phyloP scores from a whole-genome alignment of 2,113 vertebrate species.

The Gymnorhina tibicen region DNA sequence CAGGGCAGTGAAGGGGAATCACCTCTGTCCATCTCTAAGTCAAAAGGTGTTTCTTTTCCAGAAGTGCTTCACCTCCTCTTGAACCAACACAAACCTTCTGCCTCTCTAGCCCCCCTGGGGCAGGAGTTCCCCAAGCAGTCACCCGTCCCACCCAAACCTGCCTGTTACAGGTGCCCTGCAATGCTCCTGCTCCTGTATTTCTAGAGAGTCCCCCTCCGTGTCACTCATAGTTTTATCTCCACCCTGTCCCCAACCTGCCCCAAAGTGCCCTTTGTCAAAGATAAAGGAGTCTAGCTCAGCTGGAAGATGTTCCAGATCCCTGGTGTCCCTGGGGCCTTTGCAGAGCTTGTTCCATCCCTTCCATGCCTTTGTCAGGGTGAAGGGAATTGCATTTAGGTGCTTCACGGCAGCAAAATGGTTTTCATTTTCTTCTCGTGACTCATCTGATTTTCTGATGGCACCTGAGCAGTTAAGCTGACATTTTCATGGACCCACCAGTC shows the following conservation, averaged over 20 bases:
- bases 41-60: not conserved
- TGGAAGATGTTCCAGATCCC: not conserved
- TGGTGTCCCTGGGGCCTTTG: not conserved
- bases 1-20: not conserved
- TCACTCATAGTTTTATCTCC: not conserved
- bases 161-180: not conserved
- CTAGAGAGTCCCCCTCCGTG: not conserved
- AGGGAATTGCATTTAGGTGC: not conserved
- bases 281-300: not conserved
- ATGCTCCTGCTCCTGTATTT: not conserved
- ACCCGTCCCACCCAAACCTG: not conserved
- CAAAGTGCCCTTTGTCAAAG: not conserved
- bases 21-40: not conserved
- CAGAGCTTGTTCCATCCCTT: not conserved
- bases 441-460: not conserved
- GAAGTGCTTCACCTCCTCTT: not conserved
- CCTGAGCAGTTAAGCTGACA: not conserved
- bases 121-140: not conserved
- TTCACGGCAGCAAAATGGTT: not conserved
- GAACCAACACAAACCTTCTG: not conserved
- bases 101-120: not conserved
- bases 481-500: not conserved
- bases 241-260: not conserved
- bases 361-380: not conserved
- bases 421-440: not conserved